A percentile compares a stretch with the other conserved stretches of the same genome.
Evolutionary conservation across 2,113 vertebrate genomes (phyloP).

Genomic region (Gopherus evgoodei): DNA sequence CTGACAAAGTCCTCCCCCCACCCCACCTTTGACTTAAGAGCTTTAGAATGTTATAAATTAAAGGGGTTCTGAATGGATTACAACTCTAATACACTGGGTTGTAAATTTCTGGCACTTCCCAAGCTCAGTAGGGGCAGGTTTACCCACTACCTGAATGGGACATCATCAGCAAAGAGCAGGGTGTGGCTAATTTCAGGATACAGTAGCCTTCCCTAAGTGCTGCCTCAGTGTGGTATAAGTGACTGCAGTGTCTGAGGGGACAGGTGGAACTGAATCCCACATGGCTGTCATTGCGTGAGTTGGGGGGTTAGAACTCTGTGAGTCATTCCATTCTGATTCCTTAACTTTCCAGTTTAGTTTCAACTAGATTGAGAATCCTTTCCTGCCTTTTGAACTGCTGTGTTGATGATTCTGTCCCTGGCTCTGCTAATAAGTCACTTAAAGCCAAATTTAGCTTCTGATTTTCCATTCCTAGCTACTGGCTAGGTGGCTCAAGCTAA

Average conservation of each 20-base stretch:
- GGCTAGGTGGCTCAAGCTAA: background rate
- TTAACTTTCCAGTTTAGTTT: slow-evolving; percentile 2
- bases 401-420: background rate
- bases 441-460: background rate
- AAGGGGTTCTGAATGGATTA: background rate
- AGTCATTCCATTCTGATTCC: background rate
- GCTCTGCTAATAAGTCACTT: background rate
- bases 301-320: too few relatives aligned
- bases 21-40: background rate
- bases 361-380: background rate
- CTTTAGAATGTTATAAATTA: background rate
- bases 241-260: background rate
- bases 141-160: background rate
- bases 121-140: background rate
- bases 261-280: background rate
- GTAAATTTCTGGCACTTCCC: background rate
- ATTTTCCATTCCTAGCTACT: background rate
- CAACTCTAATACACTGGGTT: background rate
- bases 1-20: background rate
- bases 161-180: background rate
- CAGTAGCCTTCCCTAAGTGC: background rate
- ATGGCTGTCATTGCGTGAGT: background rate
- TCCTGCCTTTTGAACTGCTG: background rate
- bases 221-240: background rate
- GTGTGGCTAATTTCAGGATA: background rate